Evolutionary conservation across 2,797 vertebrate genomes (phyloP), one percentile per base, ranked within the genome.

Genomic region (Sebastiscus tertius): DNA sequence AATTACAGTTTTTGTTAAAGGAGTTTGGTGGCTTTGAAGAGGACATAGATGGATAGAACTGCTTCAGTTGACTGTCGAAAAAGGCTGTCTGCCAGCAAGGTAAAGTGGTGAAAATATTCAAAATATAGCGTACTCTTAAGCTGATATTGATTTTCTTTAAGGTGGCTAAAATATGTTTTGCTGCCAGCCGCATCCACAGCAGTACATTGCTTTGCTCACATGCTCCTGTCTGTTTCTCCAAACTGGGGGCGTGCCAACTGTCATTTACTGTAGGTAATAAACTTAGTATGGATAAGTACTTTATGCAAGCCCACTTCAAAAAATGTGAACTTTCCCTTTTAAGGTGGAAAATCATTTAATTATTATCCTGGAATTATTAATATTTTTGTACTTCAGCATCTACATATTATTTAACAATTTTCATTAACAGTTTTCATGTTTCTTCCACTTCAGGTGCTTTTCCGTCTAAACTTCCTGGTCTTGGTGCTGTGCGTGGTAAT

Each of bases 391-490:
- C 16, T 29, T 68, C 0, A 86, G 82, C 8, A 20, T 66, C 3
- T 11, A 2, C 16, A 61, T 2, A 20, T 33, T 69, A 66, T 33
- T 75, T 61, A 22, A 49, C 12, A 29, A 34, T 46, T 72, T 16
- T 42, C 14, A 18, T 42, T 36, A 9, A 18, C 14, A 31, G 11
- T 2, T 55, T 68, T 71, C 6, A 13, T 59, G 2, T 34, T 58
- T 2, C 4, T 76, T 33, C 34, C 36, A 13, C 42, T 59, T 8
- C 86, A 99, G 99, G 98, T 99, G 71, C 95, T 99, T 82, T 99
- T 99, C 93, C 97, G 99, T 78, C 97, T 99, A 9, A 99, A 99
- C 94, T 99, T 99, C 94, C 91, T 99, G 85, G 98, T 99, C 11
- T 91, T 99, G 83, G 97, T 99, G 33, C 95, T 99, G 79, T 99